A percentile compares a stretch with the other conserved stretches of the same genome.
Evolutionary conservation across 2,888 invertebrate species (phyloP).

Genomic region (Ectropis crepuscularia): DNA sequence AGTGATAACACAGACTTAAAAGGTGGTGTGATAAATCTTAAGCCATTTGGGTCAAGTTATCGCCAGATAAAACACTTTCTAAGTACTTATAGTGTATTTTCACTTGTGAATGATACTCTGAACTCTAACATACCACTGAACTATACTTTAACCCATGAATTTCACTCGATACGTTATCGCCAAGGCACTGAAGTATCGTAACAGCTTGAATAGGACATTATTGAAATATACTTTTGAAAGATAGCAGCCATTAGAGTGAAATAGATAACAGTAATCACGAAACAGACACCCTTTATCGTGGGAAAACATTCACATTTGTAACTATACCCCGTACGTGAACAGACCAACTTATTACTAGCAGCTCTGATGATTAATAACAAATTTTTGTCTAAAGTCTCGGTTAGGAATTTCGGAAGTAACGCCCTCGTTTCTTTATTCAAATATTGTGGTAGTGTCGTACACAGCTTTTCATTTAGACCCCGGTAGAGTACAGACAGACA

Average conservation of each 20-base stretch:
- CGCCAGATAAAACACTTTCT: constrained; percentile 43
- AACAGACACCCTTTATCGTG: constrained; percentile 59
- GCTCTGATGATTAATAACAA: too few species aligned
- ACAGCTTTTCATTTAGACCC: constrained; percentile 63
- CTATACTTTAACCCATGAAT: constrained; percentile 3
- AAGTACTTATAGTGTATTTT: constrained; percentile 21
- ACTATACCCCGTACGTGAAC: constrained; percentile 48
- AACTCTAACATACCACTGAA: neutral
- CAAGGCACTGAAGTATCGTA: constrained; percentile 6
- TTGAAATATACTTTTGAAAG: constrained; percentile 31
- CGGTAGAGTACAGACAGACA: constrained; percentile 64
- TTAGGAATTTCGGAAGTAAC: neutral
- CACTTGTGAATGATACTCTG: constrained; percentile 22
- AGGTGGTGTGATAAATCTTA: constrained; percentile 58
- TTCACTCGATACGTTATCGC: constrained; percentile 6
- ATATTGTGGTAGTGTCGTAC: constrained; percentile 42
- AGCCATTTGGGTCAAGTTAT: constrained; percentile 50
- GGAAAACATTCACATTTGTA: constrained; percentile 68
- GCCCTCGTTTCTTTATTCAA: neutral
- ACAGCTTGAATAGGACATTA: constrained; percentile 18
- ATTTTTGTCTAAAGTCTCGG: neutral
- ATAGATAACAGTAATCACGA: constrained; percentile 51
- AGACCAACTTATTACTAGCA: neutral
- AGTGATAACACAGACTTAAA: constrained; percentile 67
- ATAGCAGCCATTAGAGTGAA: constrained; percentile 47